Evolutionary conservation across 2,888 invertebrate species (phyloP).

Genomic region (Apamea crenata): DNA sequence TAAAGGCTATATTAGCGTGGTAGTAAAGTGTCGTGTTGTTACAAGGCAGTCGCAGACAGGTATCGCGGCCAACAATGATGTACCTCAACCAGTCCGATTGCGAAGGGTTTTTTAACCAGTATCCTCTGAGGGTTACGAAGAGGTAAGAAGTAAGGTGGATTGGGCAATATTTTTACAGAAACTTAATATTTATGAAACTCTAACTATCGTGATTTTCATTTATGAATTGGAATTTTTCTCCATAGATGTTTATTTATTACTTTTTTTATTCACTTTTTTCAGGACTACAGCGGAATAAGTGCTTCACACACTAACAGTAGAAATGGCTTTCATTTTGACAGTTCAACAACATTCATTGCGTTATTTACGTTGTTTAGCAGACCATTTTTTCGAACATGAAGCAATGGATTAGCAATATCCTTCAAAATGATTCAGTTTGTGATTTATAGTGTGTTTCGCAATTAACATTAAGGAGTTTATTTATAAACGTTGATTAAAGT

Average conservation of each 20-base stretch:
- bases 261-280: not conserved
- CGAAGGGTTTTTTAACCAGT: constrained; percentile 84
- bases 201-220: not conserved
- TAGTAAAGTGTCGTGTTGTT: constrained; percentile 69
- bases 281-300: not conserved
- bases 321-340: too few species aligned
- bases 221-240: not conserved
- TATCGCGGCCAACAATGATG: constrained; percentile 85
- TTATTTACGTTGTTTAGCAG: too few species aligned
- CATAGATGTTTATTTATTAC: not conserved
- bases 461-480: too few species aligned
- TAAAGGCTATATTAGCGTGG: constrained; percentile 68
- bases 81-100: constrained; percentile 84
- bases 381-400: too few species aligned
- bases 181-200: not conserved
- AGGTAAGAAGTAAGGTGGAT: constrained; percentile 62
- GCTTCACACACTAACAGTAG: too few species aligned
- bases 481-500: not conserved
- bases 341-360: too few species aligned
- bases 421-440: too few species aligned
- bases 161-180: constrained; percentile 14
- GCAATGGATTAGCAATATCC: too few species aligned
- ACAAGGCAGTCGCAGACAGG: constrained; percentile 78
- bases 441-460: too few species aligned
- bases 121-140: constrained; percentile 73